Evolutionary conservation across 2,113 vertebrate species (phyloP), one percentile per base, ranked within the genome.

Genomic region (Lota lota): DNA sequence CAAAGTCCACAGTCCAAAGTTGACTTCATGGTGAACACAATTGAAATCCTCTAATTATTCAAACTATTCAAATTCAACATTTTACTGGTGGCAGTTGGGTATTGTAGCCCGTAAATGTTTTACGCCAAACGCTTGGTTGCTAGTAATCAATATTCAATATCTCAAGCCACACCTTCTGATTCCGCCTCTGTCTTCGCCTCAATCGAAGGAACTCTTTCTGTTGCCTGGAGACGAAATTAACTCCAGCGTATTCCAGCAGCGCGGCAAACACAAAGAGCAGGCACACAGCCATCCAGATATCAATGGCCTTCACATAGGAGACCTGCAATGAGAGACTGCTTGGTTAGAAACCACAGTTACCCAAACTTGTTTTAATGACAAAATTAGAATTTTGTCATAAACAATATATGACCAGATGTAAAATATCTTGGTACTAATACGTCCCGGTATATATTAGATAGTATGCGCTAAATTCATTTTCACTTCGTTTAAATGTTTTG

Each of bases 241-340:
- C 97, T 58, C 96, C 97, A 36, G 97, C 97, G 56, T 99, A 99
- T 86, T 99, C 97, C 79, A 99, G 90, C 80, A 99, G 83, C 18
- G 97, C 97, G 67, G 97, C 95, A 85, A 99, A 99, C 80, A 99
- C 97, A 78, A 99, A 99, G 84, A 99, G 94, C 79, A 99, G 94
- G 90, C 97, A 99, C 73, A 99, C 97, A 0, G 97, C 97, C 97
- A 99, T 99, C 97, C 97, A 99, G 86, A 99, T 97, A 83, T 99
- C 97, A 4, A 99, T 99, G 56, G 97, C 97, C 93, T 99, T 99
- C 78, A 99, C 97, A 0, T 99, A 99, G 67, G 97, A 99, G 64
- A 99, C 97, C 97, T 99, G 88, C 65, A 70, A 77, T 20, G 36
- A 75, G 74, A 54, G 12, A 57, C 56, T 75, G 76, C 14, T 67